Base-by-base conservation (phyloP, 2,888 invertebrate genomes). In the Apomyelois bistriatella region DNA sequence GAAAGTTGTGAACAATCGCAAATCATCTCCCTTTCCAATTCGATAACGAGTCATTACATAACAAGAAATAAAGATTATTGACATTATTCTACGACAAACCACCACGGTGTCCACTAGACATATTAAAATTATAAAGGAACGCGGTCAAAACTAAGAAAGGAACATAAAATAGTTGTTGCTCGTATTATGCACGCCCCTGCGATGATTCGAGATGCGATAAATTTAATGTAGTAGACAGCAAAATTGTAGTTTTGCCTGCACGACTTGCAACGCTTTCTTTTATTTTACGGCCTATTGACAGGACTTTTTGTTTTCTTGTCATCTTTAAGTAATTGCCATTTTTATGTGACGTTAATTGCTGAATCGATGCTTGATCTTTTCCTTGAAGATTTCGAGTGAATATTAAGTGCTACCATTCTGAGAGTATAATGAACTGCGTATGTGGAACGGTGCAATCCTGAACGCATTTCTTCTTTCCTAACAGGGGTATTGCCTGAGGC, bases 191-290 rank as follows among this genome's bases (percentile, higher is more conserved):
- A 88, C 88, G 89, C 88, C 88, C 86, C 82, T 80, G 70, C 82
- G 82, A 86, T 82, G 85, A 86, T 82, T 81, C 86, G 76, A 81
- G 74, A 62, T 62, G 76, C 80, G 78, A 88, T 89, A 89, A 89
- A 89, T 89, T 82, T 73, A 79, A 79, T 82, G 74, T 74, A 81
- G 76, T 82, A 82, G 89, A 89, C 89, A 85, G 80, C 85, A 76
- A 89, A 88, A 89, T 89, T 89, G 85, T 85, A 85, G 86, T 83
- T 85, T 83, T 84, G 85, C 84, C 82, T 81, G 79, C 81, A 78
- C 79, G 74, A 76, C 76, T 79, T 69, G 72, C 72, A 72, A 65
- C 70, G 72, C 76, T 72, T 75, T 73, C 73, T 73, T 79, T 76
- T 72, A 72, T 72, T 74, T 77, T 74, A 73, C 70, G 55, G 70